These are phyloP conservation scores for Papilio gigon DNA, from an alignment of 2,888 invertebrate genomes.

Conservation along the genomic window DNA sequence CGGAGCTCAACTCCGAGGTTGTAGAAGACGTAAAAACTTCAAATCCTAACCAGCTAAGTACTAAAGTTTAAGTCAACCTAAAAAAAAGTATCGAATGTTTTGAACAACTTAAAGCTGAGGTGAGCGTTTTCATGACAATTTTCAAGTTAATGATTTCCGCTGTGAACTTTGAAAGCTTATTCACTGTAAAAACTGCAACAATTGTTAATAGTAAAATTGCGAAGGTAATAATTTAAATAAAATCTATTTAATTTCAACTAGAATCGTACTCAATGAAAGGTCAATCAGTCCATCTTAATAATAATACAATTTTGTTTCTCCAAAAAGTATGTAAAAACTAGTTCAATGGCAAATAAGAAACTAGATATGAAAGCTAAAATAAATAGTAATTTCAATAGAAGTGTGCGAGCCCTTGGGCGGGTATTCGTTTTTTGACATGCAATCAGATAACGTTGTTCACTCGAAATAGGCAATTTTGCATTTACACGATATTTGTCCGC, in stretches of 20 bases:
- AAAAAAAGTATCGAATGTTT: constrained; percentile 8
- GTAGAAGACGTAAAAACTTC: constrained; percentile 12
- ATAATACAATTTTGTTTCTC: too few species aligned
- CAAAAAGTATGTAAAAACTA: neutral
- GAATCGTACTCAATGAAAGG: too few species aligned
- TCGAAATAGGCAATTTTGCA: constrained; percentile 42
- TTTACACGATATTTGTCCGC: constrained; percentile 40
- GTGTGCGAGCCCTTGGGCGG: constrained; percentile 19
- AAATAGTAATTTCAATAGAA: constrained; percentile 37
- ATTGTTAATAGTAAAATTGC: neutral
- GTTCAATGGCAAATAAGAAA: neutral
- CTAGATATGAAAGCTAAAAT: neutral
- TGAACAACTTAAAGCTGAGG: neutral
- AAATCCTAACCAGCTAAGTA: neutral
- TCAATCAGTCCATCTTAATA: too few species aligned
- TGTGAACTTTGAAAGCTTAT: neutral
- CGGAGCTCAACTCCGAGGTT: neutral
- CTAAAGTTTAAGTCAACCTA: constrained; percentile 7
- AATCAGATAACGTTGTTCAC: constrained; percentile 39
- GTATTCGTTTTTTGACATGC: constrained; percentile 32
- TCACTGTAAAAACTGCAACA: neutral
- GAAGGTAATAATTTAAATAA: too few species aligned
- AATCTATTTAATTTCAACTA: too few species aligned
- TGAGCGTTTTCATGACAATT: constrained; percentile 3
- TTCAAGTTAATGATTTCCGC: constrained; percentile 9